Base-by-base conservation (phyloP, 2,797 vertebrate species). In the Gymnoscopelus microlampas region DNA sequence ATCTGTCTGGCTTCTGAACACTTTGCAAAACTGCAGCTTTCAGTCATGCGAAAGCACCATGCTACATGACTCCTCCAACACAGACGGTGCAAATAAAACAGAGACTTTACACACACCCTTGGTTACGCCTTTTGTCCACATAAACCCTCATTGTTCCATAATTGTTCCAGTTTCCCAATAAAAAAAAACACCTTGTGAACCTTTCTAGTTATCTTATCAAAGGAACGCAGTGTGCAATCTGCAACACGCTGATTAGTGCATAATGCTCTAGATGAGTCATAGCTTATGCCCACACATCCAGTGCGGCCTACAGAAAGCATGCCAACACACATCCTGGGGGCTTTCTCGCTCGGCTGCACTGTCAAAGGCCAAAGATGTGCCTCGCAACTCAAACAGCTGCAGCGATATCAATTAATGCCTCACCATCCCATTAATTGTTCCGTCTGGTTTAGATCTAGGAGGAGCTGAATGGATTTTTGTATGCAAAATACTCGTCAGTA, bases 121-220 rank as follows among this genome's bases (percentile, higher is more conserved):
- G 8, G 44, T 51, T 29, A 14, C n/a, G 4, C 24, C 35, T 5
- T 39, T 13, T 49, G n/a, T 54, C 35, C 7, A 13, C 23, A 54
- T 47, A 44, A 63, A 56, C 48, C 29, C 53, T 70, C 58, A 68
- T 39, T 39, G 35, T 50, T 59, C 26, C 3, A 39, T 19, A 26
- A 76, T 69, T 32, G 4, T 50, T 59, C 26, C 4, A 39, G n/a
- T 35, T 13, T 13, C 60, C 63, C 48, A 75, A 56, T n/a, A 74
- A 76, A 73, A 72, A 68, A 70, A 67, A 5, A 8, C 35, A 39
- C 35, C 72, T 76, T 3, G 0, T 49, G 47, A 71, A 64, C 62
- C 60, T 77, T 82, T 81, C 68, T 29, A 66, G 14, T 24, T 77
- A 53, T 68, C 71, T 69, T 73, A 64, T 85, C 79, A 71, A 71